A percentile compares a stretch with the other conserved stretches of the same genome.
These are phyloP conservation scores for Strix uralensis DNA, from an alignment of 2,113 vertebrate genomes.

Conservation along the genomic window DNA sequence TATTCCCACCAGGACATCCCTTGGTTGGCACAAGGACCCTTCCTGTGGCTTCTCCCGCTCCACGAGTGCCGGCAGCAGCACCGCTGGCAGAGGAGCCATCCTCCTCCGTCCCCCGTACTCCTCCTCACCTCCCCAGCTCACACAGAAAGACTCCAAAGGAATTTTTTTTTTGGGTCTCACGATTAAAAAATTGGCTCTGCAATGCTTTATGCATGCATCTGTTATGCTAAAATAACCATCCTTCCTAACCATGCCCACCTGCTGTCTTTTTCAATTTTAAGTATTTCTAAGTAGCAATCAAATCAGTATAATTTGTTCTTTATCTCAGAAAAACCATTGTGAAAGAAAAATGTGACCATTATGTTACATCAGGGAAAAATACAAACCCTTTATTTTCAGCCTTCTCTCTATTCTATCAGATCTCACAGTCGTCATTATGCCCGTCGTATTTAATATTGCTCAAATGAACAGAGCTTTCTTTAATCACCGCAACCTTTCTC, in stretches of 20 bases:
- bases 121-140: not conserved
- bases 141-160: not conserved
- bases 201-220: constrained; percentile 82
- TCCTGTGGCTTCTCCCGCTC: accelerated
- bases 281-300: constrained; percentile 88
- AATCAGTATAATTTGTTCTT: constrained; percentile 88
- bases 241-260: constrained; percentile 82
- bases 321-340: constrained; percentile 85
- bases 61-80: not conserved
- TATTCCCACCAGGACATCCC: not conserved
- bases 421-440: constrained; percentile 78
- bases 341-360: constrained; percentile 87
- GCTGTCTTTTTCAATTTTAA: constrained; percentile 87
- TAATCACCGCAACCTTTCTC: constrained; percentile 77
- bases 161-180: not conserved
- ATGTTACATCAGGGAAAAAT: constrained; percentile 85
- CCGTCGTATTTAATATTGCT: constrained; percentile 78
- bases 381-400: constrained; percentile 80
- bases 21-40: accelerated
- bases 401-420: constrained; percentile 78
- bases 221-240: constrained; percentile 83
- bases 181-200: constrained; percentile 72
- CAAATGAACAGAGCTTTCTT: constrained; percentile 75
- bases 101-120: not conserved
- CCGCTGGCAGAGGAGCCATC: accelerated